Evolutionary conservation across 2,797 vertebrate genomes (phyloP).

Genomic region (Brotogeris chrysoptera): DNA sequence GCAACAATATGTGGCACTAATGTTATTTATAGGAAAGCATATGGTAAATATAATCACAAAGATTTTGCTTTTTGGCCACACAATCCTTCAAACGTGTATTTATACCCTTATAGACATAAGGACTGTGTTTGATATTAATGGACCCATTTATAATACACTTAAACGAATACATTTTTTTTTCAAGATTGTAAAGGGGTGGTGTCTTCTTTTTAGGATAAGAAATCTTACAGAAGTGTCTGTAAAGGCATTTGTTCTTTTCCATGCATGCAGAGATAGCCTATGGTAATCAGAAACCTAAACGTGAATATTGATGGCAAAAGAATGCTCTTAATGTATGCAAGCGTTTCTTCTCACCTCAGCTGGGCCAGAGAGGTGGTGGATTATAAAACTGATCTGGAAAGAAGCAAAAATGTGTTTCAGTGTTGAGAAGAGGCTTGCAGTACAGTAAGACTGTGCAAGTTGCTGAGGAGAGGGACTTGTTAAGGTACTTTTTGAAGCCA

Average conservation of each 20-base stretch:
- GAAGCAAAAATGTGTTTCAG: neutral
- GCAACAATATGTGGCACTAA: neutral
- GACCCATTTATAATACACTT: neutral
- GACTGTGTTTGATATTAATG: neutral
- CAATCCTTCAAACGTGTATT: neutral
- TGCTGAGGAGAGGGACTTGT: neutral
- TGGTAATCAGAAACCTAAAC: neutral
- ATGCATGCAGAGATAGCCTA: neutral
- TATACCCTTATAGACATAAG: neutral
- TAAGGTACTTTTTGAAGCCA: neutral
- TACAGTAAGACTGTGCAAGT: neutral
- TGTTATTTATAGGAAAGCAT: neutral
- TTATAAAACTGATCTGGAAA: neutral
- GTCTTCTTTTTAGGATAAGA: neutral
- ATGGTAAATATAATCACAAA: neutral
- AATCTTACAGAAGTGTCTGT: neutral
- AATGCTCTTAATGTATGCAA: neutral
- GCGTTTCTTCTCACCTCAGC: fast-evolving
- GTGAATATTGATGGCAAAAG: neutral
- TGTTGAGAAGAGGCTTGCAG: neutral
- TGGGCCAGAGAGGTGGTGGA: neutral
- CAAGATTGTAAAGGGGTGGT: neutral
- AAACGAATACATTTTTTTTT: neutral
- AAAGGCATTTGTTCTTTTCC: neutral
- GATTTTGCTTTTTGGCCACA: neutral